Evolutionary conservation across 2,113 vertebrate species (phyloP), one percentile per base, ranked within the genome.

Genomic region (Myotis davidii): DNA sequence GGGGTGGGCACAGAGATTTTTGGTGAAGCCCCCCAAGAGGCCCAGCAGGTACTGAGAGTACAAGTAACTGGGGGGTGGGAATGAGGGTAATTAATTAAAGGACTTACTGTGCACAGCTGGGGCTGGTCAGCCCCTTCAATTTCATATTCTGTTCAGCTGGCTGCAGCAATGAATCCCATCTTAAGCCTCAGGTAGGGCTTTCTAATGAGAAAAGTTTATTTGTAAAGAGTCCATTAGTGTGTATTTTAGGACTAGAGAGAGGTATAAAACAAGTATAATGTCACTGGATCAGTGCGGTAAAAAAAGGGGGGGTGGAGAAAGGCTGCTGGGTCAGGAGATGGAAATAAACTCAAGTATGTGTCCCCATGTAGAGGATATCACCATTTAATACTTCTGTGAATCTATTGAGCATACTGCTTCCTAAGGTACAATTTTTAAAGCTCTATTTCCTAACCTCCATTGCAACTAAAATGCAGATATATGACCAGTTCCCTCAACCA

Each of bases 161-260:
- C 76, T 72, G 17, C 8, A 72, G 27, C 64, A 94, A 34, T 67
- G 67, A 88, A 76, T 70, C 20, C 37, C 37, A 95, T 34, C 39
- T 69, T 1, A 90, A 85, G 37, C 81, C 56, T 85, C 73, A 87
- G 74, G 39, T 17, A 78, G 70, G 45, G 9, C n/a, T 85, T 91
- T 91, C 72, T 81, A 85, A 96, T 73, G 39, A 92, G 84, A 79
- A 91, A 70, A 54, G 77, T 85, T 42, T 25, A 37, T 83, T 48
- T 39, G 37, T 64, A 89, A 91, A 50, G 29, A n/a, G 14, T 84
- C 29, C 21, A 20, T 42, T 14, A 6, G 25, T n/a, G 10, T 27
- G 14, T 74, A 73, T 54, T 78, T 82, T 39, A 73, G n/a, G 67
- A 79, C 23, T n/a, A 74, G 56, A 65, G 42, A 79, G 45, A 89